phyloP scores from a whole-genome alignment of 2,888 invertebrate species.

The Trichopria drosophilae region DNA sequence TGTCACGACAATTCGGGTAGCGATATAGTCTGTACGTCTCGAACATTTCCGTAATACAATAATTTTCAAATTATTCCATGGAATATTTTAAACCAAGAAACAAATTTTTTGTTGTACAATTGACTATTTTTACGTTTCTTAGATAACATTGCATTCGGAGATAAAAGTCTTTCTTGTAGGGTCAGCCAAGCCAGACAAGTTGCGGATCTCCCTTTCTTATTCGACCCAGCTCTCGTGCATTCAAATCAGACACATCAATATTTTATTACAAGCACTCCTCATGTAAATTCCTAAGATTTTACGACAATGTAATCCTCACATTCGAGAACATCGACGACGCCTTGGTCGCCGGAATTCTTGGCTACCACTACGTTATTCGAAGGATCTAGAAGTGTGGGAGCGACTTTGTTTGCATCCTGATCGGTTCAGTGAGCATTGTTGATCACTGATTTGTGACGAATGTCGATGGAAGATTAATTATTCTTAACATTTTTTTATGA shows the following conservation, averaged over 20 bases:
- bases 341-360: conserved; percentile 18
- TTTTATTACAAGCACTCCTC: conserved; percentile 51
- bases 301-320: conserved; percentile 55
- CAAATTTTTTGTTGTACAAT: no score
- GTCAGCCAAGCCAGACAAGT: no score
- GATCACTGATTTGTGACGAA: conserved; percentile 21
- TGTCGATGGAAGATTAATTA: conserved; percentile 1
- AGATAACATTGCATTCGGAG: no score
- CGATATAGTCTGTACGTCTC: no score
- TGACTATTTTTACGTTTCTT: no score
- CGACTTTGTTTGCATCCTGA: conserved; percentile 14
- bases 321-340: conserved; percentile 33
- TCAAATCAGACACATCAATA: conserved; percentile 49
- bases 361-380: conserved; percentile 22
- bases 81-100: no score
- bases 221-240: conserved; percentile 32
- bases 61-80: no score
- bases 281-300: conserved; percentile 54
- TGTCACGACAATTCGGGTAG: no score
- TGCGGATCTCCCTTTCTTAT: no score
- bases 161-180: conserved; percentile 23
- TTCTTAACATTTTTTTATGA: no score
- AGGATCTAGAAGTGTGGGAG: conserved; percentile 10
- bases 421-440: not conserved
- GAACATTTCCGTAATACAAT: no score